These are phyloP conservation scores for Limnephilus rhombicus DNA, from an alignment of 2,888 invertebrate genomes.

Conservation along the genomic window DNA sequence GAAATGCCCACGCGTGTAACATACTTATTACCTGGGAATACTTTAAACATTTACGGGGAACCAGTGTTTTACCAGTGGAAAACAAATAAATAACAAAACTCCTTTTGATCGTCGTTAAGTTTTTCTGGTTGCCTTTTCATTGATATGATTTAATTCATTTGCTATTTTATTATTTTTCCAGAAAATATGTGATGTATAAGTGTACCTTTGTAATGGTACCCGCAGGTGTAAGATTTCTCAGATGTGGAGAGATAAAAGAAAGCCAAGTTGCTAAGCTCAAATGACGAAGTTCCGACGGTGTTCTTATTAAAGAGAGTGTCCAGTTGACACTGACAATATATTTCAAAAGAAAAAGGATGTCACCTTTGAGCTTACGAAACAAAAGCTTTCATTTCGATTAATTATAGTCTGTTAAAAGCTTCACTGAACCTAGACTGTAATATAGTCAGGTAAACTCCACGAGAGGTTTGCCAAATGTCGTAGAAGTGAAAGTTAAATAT, in stretches of 20 bases:
- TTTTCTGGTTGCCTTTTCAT: neutral
- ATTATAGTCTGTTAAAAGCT: slow-evolving; percentile 16
- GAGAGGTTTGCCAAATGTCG: neutral
- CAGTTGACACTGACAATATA: slow-evolving; percentile 1
- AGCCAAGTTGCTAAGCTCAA: neutral
- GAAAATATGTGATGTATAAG: neutral
- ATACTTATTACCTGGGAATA: neutral
- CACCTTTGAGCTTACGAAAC: neutral
- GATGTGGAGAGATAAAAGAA: neutral
- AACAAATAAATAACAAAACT: neutral
- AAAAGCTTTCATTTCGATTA: slow-evolving; percentile 22
- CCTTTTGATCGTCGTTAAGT: neutral
- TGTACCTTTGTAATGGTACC: neutral
- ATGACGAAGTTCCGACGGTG: neutral
- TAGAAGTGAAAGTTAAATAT: neutral
- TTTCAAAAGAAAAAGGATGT: slow-evolving; percentile 24
- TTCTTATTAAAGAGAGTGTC: slow-evolving; percentile 15
- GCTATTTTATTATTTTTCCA: neutral
- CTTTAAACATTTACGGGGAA: neutral
- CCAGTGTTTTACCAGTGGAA: no score
- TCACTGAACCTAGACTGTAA: neutral
- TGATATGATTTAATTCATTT: neutral
- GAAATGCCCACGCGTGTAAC: neutral
- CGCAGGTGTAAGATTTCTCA: neutral
- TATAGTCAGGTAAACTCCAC: neutral